A percentile compares a stretch with the other conserved stretches of the same genome.
phyloP scores from a whole-genome alignment of 2,888 invertebrate species.

The Ceriagrion tenellum region DNA sequence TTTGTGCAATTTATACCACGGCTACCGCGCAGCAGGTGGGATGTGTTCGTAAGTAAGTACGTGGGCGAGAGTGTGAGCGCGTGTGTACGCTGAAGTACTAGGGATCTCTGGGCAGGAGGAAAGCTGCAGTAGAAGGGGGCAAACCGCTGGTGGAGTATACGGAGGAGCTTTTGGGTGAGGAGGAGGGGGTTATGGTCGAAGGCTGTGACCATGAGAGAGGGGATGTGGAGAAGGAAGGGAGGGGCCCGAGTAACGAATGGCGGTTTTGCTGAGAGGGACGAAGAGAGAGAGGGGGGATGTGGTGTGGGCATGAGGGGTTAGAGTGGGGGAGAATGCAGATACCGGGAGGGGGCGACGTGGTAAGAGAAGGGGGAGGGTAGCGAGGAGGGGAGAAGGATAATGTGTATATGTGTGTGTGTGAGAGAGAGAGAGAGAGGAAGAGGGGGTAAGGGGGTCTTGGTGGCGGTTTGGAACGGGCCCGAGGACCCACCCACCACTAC shows the following conservation, averaged over 20 bases:
- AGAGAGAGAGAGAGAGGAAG: neutral
- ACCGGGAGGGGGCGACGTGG: neutral
- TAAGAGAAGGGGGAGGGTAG: neutral
- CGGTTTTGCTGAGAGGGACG: neutral
- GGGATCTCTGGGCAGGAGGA: neutral
- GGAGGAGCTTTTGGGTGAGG: neutral
- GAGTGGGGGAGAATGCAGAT: neutral
- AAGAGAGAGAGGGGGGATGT: neutral
- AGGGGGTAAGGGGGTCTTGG: neutral
- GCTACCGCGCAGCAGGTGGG: conserved; percentile 65
- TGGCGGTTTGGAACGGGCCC: conserved; percentile 49
- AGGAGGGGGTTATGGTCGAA: neutral
- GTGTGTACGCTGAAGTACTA: neutral
- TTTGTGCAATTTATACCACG: conserved; percentile 41
- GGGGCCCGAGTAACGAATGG: conserved; percentile 14
- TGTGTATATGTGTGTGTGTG: conserved; percentile 14
- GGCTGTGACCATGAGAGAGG: neutral
- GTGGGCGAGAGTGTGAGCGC: neutral
- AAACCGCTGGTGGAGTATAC: neutral
- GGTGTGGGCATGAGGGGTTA: neutral
- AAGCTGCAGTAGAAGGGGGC: neutral
- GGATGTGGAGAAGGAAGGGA: neutral
- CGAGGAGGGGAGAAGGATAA: neutral
- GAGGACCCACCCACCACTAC: conserved; percentile 62
- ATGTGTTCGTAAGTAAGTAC: conserved; percentile 16